phyloP scores from a whole-genome alignment of 1,140 invertebrate genomes.

The Adelges cooleyi region DNA sequence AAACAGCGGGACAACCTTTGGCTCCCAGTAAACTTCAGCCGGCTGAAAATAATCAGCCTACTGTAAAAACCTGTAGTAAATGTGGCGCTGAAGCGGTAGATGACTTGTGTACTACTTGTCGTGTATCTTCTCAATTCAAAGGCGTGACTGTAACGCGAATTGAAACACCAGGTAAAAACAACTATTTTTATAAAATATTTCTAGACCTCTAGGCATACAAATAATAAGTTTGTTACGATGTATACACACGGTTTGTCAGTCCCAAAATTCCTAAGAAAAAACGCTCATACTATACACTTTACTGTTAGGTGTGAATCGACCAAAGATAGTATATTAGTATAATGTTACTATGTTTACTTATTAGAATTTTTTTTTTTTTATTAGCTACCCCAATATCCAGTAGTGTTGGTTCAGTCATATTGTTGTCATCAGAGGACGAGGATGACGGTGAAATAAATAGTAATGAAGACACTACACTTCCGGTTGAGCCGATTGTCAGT shows the following conservation, averaged over 20 bases:
- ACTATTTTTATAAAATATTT: no score
- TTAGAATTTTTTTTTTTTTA: background rate
- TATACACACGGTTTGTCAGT: no score
- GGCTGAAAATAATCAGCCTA: background rate
- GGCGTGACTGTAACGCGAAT: constrained; percentile 4
- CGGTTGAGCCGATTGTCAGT: background rate
- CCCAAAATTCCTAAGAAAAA: no score
- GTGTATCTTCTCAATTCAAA: constrained; percentile 4
- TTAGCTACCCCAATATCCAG: background rate
- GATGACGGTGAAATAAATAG: background rate
- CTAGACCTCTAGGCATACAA: no score
- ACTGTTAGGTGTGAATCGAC: no score
- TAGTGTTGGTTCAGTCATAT: background rate
- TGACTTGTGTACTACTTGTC: constrained; percentile 2
- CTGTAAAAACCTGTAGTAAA: background rate
- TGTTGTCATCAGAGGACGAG: background rate
- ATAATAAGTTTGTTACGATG: no score
- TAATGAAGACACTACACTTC: background rate
- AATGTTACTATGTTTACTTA: no score
- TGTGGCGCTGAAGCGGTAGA: background rate
- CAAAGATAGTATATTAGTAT: no score
- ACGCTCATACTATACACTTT: no score
- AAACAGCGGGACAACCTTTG: no score
- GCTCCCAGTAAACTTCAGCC: background rate
- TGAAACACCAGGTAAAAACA: constrained; percentile 10